These are phyloP conservation scores for Lepeophtheirus nordmannii DNA, from an alignment of 2,888 invertebrate species.

Conservation along the genomic window DNA sequence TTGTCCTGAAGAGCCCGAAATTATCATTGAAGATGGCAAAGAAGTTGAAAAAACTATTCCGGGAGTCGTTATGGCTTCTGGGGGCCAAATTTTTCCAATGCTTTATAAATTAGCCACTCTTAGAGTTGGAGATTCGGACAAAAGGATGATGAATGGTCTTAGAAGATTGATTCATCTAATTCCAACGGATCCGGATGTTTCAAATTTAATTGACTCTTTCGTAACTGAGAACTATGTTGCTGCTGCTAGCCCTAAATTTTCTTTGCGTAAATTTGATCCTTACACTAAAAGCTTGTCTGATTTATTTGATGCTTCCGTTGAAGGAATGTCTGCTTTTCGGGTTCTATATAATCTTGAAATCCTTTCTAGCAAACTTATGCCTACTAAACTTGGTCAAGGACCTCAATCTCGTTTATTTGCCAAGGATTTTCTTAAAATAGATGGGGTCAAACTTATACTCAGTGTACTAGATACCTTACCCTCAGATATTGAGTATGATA, in stretches of 20 bases:
- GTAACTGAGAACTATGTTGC: constrained; percentile 5
- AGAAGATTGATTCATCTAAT: constrained; percentile 37
- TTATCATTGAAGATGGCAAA: background rate
- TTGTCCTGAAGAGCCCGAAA: background rate
- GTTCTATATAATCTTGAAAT: constrained; percentile 39
- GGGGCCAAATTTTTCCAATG: constrained; percentile 37
- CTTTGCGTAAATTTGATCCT: constrained; percentile 4
- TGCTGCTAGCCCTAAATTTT: constrained; percentile 23
- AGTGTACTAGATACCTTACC: constrained; percentile 36
- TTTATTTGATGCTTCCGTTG: constrained; percentile 33
- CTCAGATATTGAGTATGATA: constrained; percentile 36
- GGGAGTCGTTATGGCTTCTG: constrained; percentile 38
- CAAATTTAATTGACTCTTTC: constrained; percentile 35
- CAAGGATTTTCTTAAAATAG: constrained; percentile 36
- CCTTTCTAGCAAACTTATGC: constrained; percentile 37
- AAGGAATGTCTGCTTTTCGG: constrained; percentile 36
- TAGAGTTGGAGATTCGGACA: constrained; percentile 22
- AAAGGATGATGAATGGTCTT: constrained; percentile 34
- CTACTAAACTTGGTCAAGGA: constrained; percentile 29
- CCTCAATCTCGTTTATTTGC: constrained; percentile 31
- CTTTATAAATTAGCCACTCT: constrained; percentile 35
- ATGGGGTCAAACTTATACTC: constrained; percentile 36
- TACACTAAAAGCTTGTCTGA: constrained; percentile 29
- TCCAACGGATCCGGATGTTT: constrained; percentile 38
- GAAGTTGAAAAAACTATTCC: constrained; percentile 35